Evolutionary conservation across 2,888 invertebrate species (phyloP), one percentile per base, ranked within the genome.

Genomic region (Shargacucullia verbasci): DNA sequence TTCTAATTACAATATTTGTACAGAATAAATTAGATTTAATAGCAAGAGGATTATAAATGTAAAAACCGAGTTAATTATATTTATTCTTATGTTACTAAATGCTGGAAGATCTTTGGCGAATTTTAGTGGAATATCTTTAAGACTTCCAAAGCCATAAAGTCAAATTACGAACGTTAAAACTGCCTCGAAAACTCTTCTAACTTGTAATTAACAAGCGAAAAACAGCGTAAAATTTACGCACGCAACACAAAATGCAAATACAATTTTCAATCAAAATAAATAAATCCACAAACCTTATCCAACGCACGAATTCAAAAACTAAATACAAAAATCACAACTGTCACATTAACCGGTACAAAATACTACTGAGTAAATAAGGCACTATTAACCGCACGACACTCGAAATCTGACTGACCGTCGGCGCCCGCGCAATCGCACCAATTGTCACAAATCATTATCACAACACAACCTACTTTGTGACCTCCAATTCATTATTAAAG

Each of bases 391-490:
- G 61, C 45, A 57, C 72, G 58, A 37, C 68, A 64, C 68, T 50
- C 55, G 6, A 61, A 71, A 61, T 59, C 72, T 68, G 64, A 73
- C 76, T 75, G 69, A 58, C 48, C 56, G 60, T 27, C 52, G 2
- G 49, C 75, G 64, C 60, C 7, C 31, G 63, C 75, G 69, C 76
- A 68, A 63, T 54, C 58, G 45, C 46, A 53, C 33, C 34, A 53
- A 70, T 59, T 66, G 75, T 74, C 71, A 62, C 60, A 71, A 71
- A 70, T 49, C 68, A 74, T 74, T 71, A 74, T 71, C 72, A 71
- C 62, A 74, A 56, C 41, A 74, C 53, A 74, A 74, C 71, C 61
- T 74, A 61, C 71, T 67, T 71, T 39, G 54, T 13, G 67, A 72
- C 72, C 72, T 72, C 75, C 71, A 62, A 50, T 53, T 20, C 20